phyloP scores from a whole-genome alignment of 2,888 invertebrate species.

The Imbricaverruca yamaguchii region DNA sequence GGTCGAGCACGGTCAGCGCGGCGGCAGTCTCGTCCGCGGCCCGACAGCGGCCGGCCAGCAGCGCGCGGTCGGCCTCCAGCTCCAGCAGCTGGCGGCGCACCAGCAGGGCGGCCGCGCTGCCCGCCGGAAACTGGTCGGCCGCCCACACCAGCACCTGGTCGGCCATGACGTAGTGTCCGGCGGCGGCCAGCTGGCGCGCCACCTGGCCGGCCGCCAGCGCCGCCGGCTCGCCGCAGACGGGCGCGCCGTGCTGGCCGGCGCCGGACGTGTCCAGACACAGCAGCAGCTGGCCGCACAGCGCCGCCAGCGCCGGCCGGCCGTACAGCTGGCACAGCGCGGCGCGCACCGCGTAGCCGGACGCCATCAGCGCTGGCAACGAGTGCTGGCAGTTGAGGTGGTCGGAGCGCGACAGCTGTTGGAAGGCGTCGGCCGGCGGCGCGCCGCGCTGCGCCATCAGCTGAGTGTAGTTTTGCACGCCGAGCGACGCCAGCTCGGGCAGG shows the following conservation, averaged over 20 bases:
- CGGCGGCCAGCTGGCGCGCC: neutral
- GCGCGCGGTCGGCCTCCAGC: neutral
- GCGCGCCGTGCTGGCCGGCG: neutral
- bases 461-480: conserved; percentile 66
- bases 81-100: too few relatives aligned
- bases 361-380: conserved; percentile 69
- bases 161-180: neutral
- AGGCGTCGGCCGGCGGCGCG: conserved; percentile 58
- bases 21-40: conserved; percentile 61
- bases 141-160: conserved; percentile 1
- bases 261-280: conserved; percentile 40
- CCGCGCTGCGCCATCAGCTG: conserved; percentile 64
- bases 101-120: too few relatives aligned
- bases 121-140: neutral
- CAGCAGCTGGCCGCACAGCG: conserved; percentile 68
- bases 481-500: conserved; percentile 61
- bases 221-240: neutral
- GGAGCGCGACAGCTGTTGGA: conserved; percentile 46
- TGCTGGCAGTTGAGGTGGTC: conserved; percentile 79
- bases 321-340: conserved; percentile 81
- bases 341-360: conserved; percentile 67
- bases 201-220: neutral
- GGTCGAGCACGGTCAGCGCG: conserved; percentile 58
- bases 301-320: conserved; percentile 77
- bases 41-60: conserved; percentile 52